Percentiles rank a stretch among this genome's conserved stretches.
Evolutionary conservation across 2,797 vertebrate genomes (phyloP).

Genomic region (Trematomus bernacchii): DNA sequence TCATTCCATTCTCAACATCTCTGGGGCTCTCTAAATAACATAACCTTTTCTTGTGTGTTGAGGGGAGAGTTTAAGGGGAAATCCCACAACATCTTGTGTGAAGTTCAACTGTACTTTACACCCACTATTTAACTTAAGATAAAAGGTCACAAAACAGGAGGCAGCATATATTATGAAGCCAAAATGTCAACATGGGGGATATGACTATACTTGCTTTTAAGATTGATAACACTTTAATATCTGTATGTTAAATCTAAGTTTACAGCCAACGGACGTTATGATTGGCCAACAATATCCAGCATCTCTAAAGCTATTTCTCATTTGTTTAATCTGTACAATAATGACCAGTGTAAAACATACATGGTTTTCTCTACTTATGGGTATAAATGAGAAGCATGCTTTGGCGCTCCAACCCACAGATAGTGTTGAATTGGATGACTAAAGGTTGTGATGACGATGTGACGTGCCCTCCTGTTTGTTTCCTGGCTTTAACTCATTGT

Average conservation of each 20-base stretch:
- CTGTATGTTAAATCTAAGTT: neutral
- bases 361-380: neutral
- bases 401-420: constrained; percentile 2
- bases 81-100: constrained; percentile 1
- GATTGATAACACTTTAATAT: neutral
- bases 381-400: constrained; percentile 5
- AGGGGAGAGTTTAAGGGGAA: neutral
- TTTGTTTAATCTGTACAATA: neutral
- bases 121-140: neutral
- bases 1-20: constrained; percentile 43
- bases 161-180: neutral
- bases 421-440: constrained; percentile 22
- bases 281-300: neutral
- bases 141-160: constrained; percentile 6
- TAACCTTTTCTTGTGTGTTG: neutral
- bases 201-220: neutral
- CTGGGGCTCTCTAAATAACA: constrained; percentile 33
- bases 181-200: neutral
- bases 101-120: constrained; percentile 24
- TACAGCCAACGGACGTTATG: neutral
- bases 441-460: constrained; percentile 25
- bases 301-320: neutral
- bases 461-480: constrained; percentile 38
- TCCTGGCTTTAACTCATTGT: constrained; percentile 49
- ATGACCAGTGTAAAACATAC: neutral